phyloP scores from a whole-genome alignment of 2,113 vertebrate genomes.

The Tor tambroides region DNA sequence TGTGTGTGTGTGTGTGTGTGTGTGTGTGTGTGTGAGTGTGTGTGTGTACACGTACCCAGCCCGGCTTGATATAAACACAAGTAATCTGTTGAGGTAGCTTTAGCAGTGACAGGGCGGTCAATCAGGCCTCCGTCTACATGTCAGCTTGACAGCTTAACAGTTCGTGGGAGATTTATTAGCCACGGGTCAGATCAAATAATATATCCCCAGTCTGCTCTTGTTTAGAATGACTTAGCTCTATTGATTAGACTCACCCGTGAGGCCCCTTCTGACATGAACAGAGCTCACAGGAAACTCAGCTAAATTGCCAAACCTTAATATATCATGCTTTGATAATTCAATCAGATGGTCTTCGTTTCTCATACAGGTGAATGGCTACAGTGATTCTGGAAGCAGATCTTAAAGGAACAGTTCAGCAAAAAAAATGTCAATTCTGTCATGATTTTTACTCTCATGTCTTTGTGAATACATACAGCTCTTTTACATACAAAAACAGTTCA shows the following conservation, averaged over 20 bases:
- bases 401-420: background rate
- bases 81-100: slow-evolving; percentile 75
- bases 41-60: background rate
- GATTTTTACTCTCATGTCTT: background rate
- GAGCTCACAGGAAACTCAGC: slow-evolving; percentile 13
- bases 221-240: slow-evolving; percentile 50
- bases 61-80: slow-evolving; percentile 90
- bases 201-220: slow-evolving; percentile 48
- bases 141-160: slow-evolving; percentile 47
- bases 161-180: slow-evolving; percentile 52
- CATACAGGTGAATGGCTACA: background rate
- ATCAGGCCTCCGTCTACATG: slow-evolving; percentile 39
- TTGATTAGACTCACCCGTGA: slow-evolving; percentile 22
- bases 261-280: background rate
- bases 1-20: slow-evolving; percentile 44
- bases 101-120: slow-evolving; percentile 45
- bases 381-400: background rate
- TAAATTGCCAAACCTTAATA: slow-evolving; percentile 11
- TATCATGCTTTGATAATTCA: slow-evolving; percentile 33
- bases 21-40: slow-evolving; percentile 29
- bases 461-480: background rate
- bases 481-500: background rate
- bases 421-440: background rate
- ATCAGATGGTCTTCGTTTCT: slow-evolving; percentile 19
- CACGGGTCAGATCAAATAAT: slow-evolving; percentile 50